phyloP scores from a whole-genome alignment of 92 coral and sea anemone species.

The Siderastrea siderea region DNA sequence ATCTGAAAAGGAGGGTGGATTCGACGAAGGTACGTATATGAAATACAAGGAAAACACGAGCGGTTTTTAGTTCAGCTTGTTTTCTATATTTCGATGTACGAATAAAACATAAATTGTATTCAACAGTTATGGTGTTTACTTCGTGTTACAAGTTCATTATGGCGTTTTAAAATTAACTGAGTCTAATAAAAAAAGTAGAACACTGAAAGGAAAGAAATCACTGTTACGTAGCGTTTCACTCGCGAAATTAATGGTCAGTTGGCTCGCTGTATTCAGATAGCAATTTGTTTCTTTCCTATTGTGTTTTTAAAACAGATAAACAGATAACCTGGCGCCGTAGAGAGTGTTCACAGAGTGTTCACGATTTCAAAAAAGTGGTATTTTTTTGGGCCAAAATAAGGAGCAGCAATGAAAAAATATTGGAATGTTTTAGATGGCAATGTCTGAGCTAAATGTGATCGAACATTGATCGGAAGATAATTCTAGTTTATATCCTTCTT shows the following conservation, averaged over 20 bases:
- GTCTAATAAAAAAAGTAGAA: background rate
- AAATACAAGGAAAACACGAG: background rate
- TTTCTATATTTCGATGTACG: background rate
- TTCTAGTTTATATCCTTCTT: background rate
- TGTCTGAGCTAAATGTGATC: background rate
- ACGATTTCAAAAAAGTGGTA: background rate
- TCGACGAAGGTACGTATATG: background rate
- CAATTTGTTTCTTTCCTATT: background rate
- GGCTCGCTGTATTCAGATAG: background rate
- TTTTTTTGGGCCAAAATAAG: too few species aligned
- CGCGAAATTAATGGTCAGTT: background rate
- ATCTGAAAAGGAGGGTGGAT: background rate
- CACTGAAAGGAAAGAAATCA: background rate
- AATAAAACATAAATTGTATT: background rate
- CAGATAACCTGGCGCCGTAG: background rate
- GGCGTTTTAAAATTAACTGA: background rate
- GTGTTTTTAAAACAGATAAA: slow-evolving; percentile 4
- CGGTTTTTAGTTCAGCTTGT: background rate
- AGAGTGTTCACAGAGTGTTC: background rate
- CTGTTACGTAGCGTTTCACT: background rate
- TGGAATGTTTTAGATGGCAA: background rate
- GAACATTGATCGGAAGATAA: background rate
- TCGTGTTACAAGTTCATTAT: background rate
- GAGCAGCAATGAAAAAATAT: background rate
- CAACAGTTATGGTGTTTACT: background rate